Conservation (phyloP, 2,113 vertebrate species). For the Solea senegalensis region DNA sequence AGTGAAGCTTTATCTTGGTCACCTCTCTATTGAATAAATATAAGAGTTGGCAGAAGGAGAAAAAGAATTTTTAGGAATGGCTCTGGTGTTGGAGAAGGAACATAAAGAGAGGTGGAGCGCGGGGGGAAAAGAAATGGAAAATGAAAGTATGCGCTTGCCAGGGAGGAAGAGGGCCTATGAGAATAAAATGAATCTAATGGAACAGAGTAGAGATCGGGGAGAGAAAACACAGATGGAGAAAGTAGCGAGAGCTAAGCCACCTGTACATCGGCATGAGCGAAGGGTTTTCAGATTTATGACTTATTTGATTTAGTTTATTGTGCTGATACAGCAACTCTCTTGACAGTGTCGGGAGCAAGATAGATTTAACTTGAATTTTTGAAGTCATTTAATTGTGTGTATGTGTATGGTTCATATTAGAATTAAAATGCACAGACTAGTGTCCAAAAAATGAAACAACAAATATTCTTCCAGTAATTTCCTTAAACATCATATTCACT, state of each 20-base stretch:
- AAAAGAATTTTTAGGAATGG: slow-evolving; percentile 35
- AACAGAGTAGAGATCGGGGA: slow-evolving; percentile 6
- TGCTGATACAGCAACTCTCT: slow-evolving; percentile 27
- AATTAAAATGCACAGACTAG: neutral
- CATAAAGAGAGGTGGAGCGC: slow-evolving; percentile 37
- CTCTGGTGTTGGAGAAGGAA: slow-evolving; percentile 31
- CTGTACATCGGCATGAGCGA: slow-evolving; percentile 2
- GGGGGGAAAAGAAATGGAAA: slow-evolving; percentile 5
- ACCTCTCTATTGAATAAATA: slow-evolving; percentile 35
- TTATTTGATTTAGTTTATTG: slow-evolving; percentile 19
- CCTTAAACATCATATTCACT: slow-evolving; percentile 14
- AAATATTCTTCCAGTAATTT: neutral
- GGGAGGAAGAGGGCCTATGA: slow-evolving; percentile 17
- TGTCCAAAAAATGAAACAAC: neutral
- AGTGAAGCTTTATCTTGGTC: slow-evolving; percentile 29
- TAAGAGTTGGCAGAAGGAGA: slow-evolving; percentile 10
- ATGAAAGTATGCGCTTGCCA: slow-evolving; percentile 19
- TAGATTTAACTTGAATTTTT: slow-evolving; percentile 31
- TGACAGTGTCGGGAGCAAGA: slow-evolving; percentile 8
- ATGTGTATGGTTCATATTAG: neutral
- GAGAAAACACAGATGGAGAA: neutral
- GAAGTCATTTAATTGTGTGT: slow-evolving; percentile 2
- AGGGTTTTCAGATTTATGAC: slow-evolving; percentile 16
- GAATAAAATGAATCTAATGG: slow-evolving; percentile 14
- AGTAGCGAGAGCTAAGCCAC: neutral